Percentiles rank a stretch among this genome's conserved stretches.
These are phyloP conservation scores for Bombus huntii DNA, from an alignment of 1,140 invertebrate species.

Conservation along the genomic window DNA sequence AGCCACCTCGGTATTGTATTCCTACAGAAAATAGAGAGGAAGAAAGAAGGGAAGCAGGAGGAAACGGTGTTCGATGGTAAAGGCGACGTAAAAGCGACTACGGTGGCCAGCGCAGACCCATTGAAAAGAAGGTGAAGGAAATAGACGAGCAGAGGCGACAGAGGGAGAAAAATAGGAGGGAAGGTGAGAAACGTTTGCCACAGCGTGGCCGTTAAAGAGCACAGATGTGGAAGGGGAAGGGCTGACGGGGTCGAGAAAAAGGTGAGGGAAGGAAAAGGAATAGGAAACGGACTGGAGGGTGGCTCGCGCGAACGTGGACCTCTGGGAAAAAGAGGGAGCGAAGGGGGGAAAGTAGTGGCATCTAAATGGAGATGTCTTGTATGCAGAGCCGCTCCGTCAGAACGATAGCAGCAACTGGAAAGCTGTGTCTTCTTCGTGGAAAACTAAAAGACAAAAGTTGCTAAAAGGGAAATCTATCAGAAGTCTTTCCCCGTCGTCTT, in stretches of 20 bases:
- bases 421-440: constrained; percentile 65
- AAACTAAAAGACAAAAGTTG: constrained; percentile 78
- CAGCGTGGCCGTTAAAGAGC: constrained; percentile 5
- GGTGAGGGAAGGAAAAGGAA: constrained; percentile 37
- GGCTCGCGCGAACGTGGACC: constrained; percentile 43
- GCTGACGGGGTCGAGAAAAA: constrained; percentile 18
- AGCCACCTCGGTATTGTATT: background rate
- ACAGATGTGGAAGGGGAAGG: background rate
- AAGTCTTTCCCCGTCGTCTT: constrained; percentile 52
- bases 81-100: constrained; percentile 34
- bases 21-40: background rate
- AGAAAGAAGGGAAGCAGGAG: background rate
- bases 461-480: constrained; percentile 77
- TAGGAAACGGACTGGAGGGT: constrained; percentile 1
- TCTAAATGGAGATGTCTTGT: constrained; percentile 82
- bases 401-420: constrained; percentile 70
- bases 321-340: constrained; percentile 51
- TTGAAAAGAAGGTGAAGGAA: constrained; percentile 34
- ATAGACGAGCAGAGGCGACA: constrained; percentile 14
- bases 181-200: constrained; percentile 47
- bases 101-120: constrained; percentile 31
- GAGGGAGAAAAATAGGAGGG: constrained; percentile 35
- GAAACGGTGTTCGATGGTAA: constrained; percentile 31
- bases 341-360: constrained; percentile 62
- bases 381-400: constrained; percentile 78